Evolutionary conservation across 1,140 invertebrate genomes (phyloP).

Genomic region (Brachionus rotundiformis): DNA sequence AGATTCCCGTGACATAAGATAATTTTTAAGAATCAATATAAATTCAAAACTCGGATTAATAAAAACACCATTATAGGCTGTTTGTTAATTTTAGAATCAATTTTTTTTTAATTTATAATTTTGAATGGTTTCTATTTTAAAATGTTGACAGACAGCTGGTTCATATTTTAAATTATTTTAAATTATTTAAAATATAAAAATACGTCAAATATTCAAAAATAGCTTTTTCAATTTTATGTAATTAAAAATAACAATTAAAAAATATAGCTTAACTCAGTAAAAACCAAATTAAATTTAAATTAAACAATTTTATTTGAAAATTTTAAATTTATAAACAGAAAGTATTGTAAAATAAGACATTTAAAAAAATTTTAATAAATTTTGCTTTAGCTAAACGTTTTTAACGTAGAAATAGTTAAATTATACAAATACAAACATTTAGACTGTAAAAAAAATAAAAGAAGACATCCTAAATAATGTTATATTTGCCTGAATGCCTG

Average conservation of each 20-base stretch:
- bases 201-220: too few relatives aligned
- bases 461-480: slow-evolving; percentile 29
- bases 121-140: too few relatives aligned
- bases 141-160: too few relatives aligned
- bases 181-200: too few relatives aligned
- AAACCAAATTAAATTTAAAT: not conserved
- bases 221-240: too few relatives aligned
- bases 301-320: slow-evolving; percentile 42
- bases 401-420: slow-evolving; percentile 1
- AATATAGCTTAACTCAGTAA: not conserved
- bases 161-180: too few relatives aligned
- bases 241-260: not conserved
- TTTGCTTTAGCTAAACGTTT: slow-evolving; percentile 16
- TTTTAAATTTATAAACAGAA: slow-evolving; percentile 43
- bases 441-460: slow-evolving; percentile 1
- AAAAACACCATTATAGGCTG: too few relatives aligned
- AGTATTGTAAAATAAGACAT: slow-evolving; percentile 27
- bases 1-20: too few relatives aligned
- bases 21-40: too few relatives aligned
- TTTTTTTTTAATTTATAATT: too few relatives aligned
- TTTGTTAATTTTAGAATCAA: too few relatives aligned
- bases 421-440: slow-evolving; percentile 27
- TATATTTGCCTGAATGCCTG: not conserved
- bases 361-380: slow-evolving; percentile 31
- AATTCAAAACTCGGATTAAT: too few relatives aligned